These are phyloP conservation scores for Larimichthys crocea DNA, from an alignment of 2,113 vertebrate genomes.

Conservation along the genomic window DNA sequence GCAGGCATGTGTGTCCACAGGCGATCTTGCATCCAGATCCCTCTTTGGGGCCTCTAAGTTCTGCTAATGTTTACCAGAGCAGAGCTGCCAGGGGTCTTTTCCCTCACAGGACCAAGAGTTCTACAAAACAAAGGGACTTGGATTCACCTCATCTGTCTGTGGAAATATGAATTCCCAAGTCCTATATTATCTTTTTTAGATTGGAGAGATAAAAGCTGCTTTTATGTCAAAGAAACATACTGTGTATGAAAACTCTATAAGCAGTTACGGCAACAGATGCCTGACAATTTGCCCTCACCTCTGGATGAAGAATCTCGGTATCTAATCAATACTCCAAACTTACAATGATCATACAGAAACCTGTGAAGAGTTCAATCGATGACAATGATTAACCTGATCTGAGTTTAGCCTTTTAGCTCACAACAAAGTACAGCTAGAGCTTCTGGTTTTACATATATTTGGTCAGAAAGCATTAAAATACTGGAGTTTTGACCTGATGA, in stretches of 20 bases:
- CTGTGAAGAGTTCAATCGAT: neutral
- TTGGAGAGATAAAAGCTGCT: conserved; percentile 37
- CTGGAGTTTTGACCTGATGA: neutral
- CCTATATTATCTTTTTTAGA: conserved; percentile 49
- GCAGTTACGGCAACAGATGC: conserved; percentile 30
- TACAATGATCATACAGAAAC: neutral
- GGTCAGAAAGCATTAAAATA: neutral
- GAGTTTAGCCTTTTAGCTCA: neutral
- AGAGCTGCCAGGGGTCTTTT: conserved; percentile 59
- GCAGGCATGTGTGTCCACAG: conserved; percentile 40
- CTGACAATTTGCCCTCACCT: conserved; percentile 29
- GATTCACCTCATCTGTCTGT: conserved; percentile 45
- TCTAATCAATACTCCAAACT: conserved; percentile 15
- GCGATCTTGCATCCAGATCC: conserved; percentile 66
- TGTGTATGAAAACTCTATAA: conserved; percentile 26
- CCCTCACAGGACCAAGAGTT: conserved; percentile 49
- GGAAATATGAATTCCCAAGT: conserved; percentile 54
- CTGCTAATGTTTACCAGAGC: conserved; percentile 83
- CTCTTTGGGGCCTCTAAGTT: conserved; percentile 80
- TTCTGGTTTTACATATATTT: neutral
- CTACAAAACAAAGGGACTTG: conserved; percentile 57
- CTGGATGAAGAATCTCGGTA: conserved; percentile 16
- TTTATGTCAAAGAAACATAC: conserved; percentile 30
- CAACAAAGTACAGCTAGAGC: neutral
- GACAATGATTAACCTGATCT: neutral